phyloP scores from a whole-genome alignment of 2,888 invertebrate species.

The Nebria brevicollis region DNA sequence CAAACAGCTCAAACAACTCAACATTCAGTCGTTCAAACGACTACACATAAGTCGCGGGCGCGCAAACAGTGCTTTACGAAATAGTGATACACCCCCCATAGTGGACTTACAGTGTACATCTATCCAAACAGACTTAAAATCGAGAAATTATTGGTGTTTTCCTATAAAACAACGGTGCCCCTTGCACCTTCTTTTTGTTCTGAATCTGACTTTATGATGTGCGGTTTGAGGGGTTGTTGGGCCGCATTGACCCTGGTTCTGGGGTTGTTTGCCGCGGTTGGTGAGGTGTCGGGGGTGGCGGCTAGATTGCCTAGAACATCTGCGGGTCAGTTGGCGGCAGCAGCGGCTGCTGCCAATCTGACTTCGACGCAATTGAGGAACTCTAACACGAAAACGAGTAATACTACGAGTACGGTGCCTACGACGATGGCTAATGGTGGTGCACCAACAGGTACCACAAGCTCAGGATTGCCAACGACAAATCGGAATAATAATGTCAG shows the following conservation, averaged over 20 bases:
- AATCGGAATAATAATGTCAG: constrained; percentile 53
- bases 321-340: constrained; percentile 66
- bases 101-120: not conserved
- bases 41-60: not conserved
- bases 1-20: not conserved
- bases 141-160: constrained; percentile 16
- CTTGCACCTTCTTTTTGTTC: constrained; percentile 25
- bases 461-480: constrained; percentile 48
- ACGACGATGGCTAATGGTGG: constrained; percentile 53
- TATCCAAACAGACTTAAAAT: not conserved
- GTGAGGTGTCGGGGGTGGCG: constrained; percentile 62
- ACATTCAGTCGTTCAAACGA: not conserved
- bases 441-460: constrained; percentile 55
- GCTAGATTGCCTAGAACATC: constrained; percentile 70
- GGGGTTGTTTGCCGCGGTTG: constrained; percentile 52
- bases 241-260: constrained; percentile 52
- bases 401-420: constrained; percentile 55
- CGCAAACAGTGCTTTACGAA: not conserved
- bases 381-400: constrained; percentile 48
- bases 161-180: constrained; percentile 17
- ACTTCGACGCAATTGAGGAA: constrained; percentile 58
- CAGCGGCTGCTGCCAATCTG: constrained; percentile 61
- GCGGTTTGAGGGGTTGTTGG: not conserved
- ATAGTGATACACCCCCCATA: not conserved
- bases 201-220: not conserved